These are phyloP conservation scores for Glaucopsyche alexis DNA, from an alignment of 2,888 invertebrate genomes.

Conservation along the genomic window DNA sequence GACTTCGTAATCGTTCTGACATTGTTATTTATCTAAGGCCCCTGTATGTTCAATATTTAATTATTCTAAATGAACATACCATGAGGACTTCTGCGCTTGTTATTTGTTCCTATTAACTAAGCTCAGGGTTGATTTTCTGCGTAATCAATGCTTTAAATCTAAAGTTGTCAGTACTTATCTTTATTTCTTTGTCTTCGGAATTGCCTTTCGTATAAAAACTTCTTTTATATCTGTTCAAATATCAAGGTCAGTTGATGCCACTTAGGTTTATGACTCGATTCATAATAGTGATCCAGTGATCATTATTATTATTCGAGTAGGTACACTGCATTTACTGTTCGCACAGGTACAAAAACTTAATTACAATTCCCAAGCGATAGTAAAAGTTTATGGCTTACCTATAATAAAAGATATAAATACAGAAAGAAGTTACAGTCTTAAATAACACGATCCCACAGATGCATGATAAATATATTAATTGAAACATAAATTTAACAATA, in stretches of 20 bases:
- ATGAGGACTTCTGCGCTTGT: not conserved
- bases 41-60: not conserved
- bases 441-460: not conserved
- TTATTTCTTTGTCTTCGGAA: conserved; percentile 45
- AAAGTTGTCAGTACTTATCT: conserved; percentile 19
- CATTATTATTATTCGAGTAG: too few species aligned
- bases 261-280: conserved; percentile 20
- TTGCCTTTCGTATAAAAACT: conserved; percentile 56
- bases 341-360: conserved; percentile 22
- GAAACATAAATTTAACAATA: not conserved
- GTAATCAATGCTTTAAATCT: conserved; percentile 28
- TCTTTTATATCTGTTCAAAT: conserved; percentile 51
- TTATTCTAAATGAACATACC: not conserved
- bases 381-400: not conserved
- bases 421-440: not conserved
- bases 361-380: not conserved
- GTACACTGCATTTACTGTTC: not conserved
- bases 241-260: conserved; percentile 49
- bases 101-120: not conserved
- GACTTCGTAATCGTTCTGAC: too few species aligned
- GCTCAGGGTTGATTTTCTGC: not conserved
- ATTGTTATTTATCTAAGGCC: not conserved
- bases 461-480: not conserved
- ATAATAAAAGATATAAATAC: not conserved
- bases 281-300: not conserved